These are phyloP conservation scores for Gibbula magus DNA, from an alignment of 2,888 invertebrate species.

Conservation along the genomic window DNA sequence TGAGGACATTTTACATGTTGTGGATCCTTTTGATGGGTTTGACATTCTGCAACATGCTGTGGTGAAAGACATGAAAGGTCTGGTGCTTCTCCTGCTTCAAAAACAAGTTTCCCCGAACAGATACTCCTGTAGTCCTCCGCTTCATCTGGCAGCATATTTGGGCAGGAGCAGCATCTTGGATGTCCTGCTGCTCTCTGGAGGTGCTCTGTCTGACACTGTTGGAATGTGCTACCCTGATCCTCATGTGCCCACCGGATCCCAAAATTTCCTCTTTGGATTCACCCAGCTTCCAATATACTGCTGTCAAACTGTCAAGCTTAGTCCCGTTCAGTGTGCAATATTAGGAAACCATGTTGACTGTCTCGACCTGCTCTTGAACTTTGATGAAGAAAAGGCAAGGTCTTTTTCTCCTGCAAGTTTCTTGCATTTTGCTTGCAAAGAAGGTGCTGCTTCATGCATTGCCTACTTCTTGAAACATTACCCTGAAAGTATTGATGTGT, in stretches of 20 bases:
- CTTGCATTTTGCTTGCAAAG: constrained; percentile 74
- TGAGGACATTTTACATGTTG: constrained; percentile 60
- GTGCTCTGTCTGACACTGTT: constrained; percentile 81
- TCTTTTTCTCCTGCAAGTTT: constrained; percentile 36
- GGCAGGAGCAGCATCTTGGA: constrained; percentile 84
- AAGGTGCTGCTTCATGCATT: constrained; percentile 78
- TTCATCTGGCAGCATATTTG: constrained; percentile 85
- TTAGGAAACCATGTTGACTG: constrained; percentile 64
- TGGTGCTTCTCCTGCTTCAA: constrained; percentile 76
- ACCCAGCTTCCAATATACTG: constrained; percentile 68
- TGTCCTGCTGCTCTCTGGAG: constrained; percentile 82
- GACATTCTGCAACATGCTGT: constrained; percentile 86
- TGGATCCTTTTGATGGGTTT: constrained; percentile 81
- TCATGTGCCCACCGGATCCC: constrained; percentile 76
- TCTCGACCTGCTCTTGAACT: constrained; percentile 51
- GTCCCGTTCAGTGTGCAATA: constrained; percentile 72
- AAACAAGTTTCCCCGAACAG: constrained; percentile 82
- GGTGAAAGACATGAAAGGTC: constrained; percentile 82
- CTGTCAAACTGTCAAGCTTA: constrained; percentile 64
- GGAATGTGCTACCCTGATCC: constrained; percentile 86
- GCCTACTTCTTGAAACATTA: constrained; percentile 64
- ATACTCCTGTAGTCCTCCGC: constrained; percentile 84
- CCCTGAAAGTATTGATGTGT: constrained; percentile 60
- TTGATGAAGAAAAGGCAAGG: constrained; percentile 75
- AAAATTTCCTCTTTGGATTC: constrained; percentile 59